Evolutionary conservation across 2,113 vertebrate genomes (phyloP), one percentile per base, ranked within the genome.

Genomic region (Clupea harengus): DNA sequence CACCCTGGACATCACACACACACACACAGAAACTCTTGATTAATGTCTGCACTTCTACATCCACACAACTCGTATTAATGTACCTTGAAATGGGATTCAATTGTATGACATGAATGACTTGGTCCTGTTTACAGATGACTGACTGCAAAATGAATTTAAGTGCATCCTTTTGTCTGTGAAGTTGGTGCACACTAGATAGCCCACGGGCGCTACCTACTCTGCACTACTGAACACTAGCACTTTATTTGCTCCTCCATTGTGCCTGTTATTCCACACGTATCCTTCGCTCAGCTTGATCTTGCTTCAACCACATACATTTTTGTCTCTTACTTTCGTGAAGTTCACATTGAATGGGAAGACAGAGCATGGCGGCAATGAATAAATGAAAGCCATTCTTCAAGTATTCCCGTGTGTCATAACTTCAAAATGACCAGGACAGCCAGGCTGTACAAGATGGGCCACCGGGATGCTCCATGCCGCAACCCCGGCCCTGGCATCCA

Each of bases 291-390:
- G 81, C 82, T 52, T 52, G 20, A 81, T 20, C 18, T 82, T 83
- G 46, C 83, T 47, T n/a, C 64, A 86, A 84, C 82, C 81, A 94
- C 94, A 94, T 95, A 97, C 94, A 93, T 93, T 84, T 84, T 80
- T 84, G 47, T 85, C 83, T 86, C 87, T 88, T 83, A 75, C 50
- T 86, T 91, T 87, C 88, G 93, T 95, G 96, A 94, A 93, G 94
- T 98, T 98, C 97, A 97, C 97, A 97, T 99, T 96, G 95, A 96
- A 96, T 96, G 96, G 97, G 97, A 98, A 97, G 96, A 97, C 97
- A 94, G 97, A 97, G 86, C 96, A 94, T 90, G 94, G 95, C 87
- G 96, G 96, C 95, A 96, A 96, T 96, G 96, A 96, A 93, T 95
- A 44, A 94, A 95, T 94, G 94, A 94, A 95, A 96, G 94, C 96